Conservation (phyloP, 2,888 invertebrate genomes). For the Erebia palarica region DNA sequence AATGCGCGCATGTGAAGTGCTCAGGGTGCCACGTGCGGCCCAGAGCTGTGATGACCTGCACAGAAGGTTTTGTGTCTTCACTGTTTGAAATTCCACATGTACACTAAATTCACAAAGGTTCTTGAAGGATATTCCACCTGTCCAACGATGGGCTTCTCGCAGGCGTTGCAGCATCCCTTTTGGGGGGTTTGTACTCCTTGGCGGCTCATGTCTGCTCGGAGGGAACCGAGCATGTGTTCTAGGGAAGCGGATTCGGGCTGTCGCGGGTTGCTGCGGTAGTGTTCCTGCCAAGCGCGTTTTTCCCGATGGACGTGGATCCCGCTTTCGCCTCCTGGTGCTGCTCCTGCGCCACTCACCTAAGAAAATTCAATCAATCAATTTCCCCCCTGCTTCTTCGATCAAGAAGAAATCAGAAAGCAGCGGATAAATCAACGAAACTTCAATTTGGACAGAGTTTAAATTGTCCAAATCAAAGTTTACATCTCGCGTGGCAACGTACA, state of each 20-base stretch:
- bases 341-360: constrained; percentile 69
- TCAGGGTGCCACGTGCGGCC: constrained; percentile 99
- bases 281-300: constrained; percentile 80
- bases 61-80: constrained; percentile 35
- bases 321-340: constrained; percentile 61
- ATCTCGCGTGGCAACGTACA: constrained; percentile 61
- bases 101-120: constrained; percentile 7
- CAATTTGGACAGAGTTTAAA: constrained; percentile 22
- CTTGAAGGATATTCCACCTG: constrained; percentile 82
- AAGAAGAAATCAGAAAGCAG: constrained; percentile 20
- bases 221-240: constrained; percentile 95
- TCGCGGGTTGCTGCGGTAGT: constrained; percentile 79
- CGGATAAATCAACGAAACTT: constrained; percentile 31
- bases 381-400: constrained; percentile 20
- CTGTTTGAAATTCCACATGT: constrained; percentile 16
- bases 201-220: constrained; percentile 98
- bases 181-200: constrained; percentile 99
- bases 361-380: constrained; percentile 30
- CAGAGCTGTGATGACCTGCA: constrained; percentile 94
- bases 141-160: constrained; percentile 99
- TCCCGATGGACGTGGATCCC: constrained; percentile 85
- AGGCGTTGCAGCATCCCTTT: constrained; percentile 99
- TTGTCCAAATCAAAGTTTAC: constrained; percentile 46
- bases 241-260: constrained; percentile 82
- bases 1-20: constrained; percentile 99